Conservation (phyloP, 2,113 vertebrate species). For the Eurypyga helias region DNA sequence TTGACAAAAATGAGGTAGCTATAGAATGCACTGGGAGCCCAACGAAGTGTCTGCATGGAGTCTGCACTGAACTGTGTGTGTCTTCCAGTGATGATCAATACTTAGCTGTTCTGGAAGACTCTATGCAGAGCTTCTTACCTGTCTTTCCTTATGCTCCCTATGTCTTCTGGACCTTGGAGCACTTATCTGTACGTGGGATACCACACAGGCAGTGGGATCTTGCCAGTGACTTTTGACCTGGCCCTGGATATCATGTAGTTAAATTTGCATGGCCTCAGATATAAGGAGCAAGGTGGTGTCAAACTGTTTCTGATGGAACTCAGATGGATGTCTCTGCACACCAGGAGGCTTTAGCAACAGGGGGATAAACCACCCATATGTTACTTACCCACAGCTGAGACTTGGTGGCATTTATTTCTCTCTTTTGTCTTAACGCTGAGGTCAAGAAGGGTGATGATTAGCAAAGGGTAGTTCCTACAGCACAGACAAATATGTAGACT, state of each 20-base stretch:
- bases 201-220: background rate
- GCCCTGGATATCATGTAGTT: background rate
- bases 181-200: background rate
- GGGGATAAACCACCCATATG: background rate
- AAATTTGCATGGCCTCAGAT: background rate
- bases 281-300: background rate
- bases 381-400: background rate
- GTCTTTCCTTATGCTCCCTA: background rate
- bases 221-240: background rate
- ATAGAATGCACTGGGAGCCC: background rate
- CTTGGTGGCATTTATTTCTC: background rate
- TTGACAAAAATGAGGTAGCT: background rate
- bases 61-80: background rate
- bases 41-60: background rate
- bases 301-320: background rate
- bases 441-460: background rate
- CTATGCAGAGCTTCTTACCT: background rate
- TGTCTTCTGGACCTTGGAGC: background rate
- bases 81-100: background rate
- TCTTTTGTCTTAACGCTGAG: background rate
- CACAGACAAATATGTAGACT: background rate
- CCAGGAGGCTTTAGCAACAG: background rate
- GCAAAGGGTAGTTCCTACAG: background rate
- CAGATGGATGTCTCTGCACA: background rate
- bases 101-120: background rate